Evolutionary conservation across 2,113 vertebrate genomes (phyloP).

Genomic region (Actenoides lindsayi): DNA sequence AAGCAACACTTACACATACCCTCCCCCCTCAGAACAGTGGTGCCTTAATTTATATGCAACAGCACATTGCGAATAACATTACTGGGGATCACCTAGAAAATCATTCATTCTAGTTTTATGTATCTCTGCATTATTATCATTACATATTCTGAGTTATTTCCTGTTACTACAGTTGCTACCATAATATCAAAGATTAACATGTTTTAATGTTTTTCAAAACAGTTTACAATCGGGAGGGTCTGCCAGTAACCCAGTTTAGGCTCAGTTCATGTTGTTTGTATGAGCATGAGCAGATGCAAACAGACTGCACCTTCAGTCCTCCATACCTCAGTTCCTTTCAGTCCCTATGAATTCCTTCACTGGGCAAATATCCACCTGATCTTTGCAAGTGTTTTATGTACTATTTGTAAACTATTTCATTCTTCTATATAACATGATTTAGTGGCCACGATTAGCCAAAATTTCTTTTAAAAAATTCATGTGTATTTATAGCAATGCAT

Average conservation of each 20-base stretch:
- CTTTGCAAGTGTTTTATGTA: not conserved
- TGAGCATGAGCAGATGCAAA: not conserved
- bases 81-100: not conserved
- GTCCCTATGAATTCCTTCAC: not conserved
- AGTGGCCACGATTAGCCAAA: not conserved
- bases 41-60: not conserved
- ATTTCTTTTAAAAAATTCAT: not conserved
- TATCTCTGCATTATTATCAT: not conserved
- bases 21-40: not conserved
- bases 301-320: not conserved
- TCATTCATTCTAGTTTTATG: not conserved
- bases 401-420: not conserved
- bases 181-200: not conserved
- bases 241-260: not conserved
- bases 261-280: accelerated
- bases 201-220: not conserved
- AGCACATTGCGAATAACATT: not conserved
- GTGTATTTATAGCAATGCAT: not conserved
- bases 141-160: not conserved
- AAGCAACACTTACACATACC: not conserved
- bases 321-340: not conserved
- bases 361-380: not conserved
- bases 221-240: not conserved
- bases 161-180: not conserved
- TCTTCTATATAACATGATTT: not conserved